phyloP scores from a whole-genome alignment of 1,140 invertebrate genomes.

The Schlechtendalia chinensis region DNA sequence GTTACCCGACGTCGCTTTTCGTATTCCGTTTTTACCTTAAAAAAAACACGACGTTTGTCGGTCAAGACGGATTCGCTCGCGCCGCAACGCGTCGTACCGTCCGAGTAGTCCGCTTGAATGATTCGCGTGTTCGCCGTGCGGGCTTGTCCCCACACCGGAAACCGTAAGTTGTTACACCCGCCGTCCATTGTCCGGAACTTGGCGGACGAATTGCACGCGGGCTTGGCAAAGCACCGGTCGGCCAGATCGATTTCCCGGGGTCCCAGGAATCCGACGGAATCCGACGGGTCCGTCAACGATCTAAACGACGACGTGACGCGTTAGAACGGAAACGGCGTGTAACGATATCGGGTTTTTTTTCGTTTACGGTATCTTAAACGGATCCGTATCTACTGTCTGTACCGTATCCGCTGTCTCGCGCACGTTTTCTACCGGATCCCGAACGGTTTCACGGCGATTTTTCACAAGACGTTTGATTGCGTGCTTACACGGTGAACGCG shows the following conservation, averaged over 20 bases:
- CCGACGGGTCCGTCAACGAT: background rate
- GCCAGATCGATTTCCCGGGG: background rate
- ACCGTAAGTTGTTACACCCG: constrained; percentile 76
- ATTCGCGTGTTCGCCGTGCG: constrained; percentile 72
- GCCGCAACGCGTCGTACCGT: constrained; percentile 64
- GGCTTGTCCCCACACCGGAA: constrained; percentile 70
- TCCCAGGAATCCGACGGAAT: background rate
- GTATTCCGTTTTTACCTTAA: background rate
- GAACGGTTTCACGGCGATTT: no score
- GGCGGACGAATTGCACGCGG: background rate
- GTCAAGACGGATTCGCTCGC: no score
- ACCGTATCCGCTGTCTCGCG: no score
- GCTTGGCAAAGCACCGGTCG: constrained; percentile 8
- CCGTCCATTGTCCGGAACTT: constrained; percentile 75
- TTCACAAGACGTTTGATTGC: no score
- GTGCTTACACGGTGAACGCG: no score
- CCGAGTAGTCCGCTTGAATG: constrained; percentile 73
- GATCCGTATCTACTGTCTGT: no score
- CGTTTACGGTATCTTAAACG: no score
- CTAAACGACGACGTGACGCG: background rate
- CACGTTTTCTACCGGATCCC: no score
- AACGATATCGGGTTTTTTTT: no score
- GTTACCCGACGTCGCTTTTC: background rate
- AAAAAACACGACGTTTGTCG: no score
- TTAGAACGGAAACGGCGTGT: no score